Evolutionary conservation across 2,888 invertebrate species (phyloP).

Genomic region (Nemotelus pantherinus): DNA sequence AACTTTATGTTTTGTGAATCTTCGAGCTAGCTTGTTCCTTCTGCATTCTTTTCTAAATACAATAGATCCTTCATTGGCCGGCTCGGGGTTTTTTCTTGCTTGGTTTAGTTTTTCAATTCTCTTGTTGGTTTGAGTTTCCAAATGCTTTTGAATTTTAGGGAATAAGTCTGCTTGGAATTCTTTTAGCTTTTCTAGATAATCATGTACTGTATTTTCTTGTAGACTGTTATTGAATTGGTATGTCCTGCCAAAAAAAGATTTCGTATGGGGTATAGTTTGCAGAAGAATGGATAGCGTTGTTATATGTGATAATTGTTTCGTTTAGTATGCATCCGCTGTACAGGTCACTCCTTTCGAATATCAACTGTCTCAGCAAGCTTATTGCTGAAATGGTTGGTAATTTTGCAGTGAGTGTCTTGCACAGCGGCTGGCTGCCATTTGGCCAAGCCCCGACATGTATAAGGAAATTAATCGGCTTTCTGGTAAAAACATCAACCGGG

Average conservation of each 20-base stretch:
- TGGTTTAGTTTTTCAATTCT: conserved; percentile 1
- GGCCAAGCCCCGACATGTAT: no score
- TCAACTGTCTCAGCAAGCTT: no score
- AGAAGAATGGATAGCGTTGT: conserved; percentile 25
- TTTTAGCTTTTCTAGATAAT: conserved; percentile 39
- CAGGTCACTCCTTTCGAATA: no score
- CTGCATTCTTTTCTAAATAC: conserved; percentile 25
- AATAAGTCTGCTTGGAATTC: conserved; percentile 27
- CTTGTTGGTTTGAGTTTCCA: conserved; percentile 11
- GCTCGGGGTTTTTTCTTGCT: conserved; percentile 4
- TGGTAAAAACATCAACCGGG: no score
- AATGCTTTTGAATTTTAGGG: not conserved
- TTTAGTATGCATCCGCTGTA: no score
- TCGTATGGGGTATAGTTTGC: conserved; percentile 20
- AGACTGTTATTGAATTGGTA: conserved; percentile 27
- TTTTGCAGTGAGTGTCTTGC: no score
- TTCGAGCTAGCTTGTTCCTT: conserved; percentile 2
- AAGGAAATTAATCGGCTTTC: no score
- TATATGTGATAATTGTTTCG: conserved; percentile 23
- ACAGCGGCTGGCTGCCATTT: no score
- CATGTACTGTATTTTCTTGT: conserved; percentile 30
- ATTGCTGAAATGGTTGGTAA: no score
- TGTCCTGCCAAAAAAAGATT: conserved; percentile 18
- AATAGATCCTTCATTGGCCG: conserved; percentile 4
- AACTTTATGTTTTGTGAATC: conserved; percentile 20